These are phyloP conservation scores for Brachionus angularis DNA, from an alignment of 1,140 invertebrate species.

Conservation along the genomic window DNA sequence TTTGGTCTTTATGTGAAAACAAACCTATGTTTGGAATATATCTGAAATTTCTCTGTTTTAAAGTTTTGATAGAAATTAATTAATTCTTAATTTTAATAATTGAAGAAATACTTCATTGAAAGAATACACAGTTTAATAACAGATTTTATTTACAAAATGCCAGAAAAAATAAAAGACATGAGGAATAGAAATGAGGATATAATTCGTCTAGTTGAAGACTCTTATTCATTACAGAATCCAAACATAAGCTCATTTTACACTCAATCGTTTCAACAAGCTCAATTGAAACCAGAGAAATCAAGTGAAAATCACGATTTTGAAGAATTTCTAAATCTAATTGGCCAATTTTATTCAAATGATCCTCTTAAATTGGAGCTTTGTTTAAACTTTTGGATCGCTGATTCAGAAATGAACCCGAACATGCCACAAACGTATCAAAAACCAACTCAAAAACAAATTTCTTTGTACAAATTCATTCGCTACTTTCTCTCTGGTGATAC, in stretches of 20 bases:
- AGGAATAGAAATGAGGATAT: conserved; percentile 26
- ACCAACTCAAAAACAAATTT: conserved; percentile 62
- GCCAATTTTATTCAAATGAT: conserved; percentile 73
- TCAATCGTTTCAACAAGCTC: neutral
- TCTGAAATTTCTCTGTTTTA: neutral
- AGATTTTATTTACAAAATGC: conserved; percentile 88
- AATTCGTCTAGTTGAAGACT: conserved; percentile 25
- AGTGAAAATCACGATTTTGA: conserved; percentile 75
- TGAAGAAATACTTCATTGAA: conserved; percentile 71
- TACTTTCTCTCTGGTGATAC: conserved; percentile 71
- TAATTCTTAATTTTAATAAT: conserved; percentile 44
- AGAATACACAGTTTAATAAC: conserved; percentile 78
- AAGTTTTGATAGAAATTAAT: conserved; percentile 38
- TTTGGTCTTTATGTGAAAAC: too few relatives aligned
- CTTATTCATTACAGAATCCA: conserved; percentile 2
- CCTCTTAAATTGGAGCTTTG: conserved; percentile 70
- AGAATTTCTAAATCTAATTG: conserved; percentile 71
- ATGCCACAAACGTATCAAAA: conserved; percentile 46
- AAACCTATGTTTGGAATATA: too few relatives aligned
- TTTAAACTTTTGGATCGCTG: conserved; percentile 62
- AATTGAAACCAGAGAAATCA: conserved; percentile 53
- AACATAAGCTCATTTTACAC: neutral
- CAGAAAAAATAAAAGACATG: conserved; percentile 66
- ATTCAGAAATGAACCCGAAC: conserved; percentile 45
- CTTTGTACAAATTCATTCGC: conserved; percentile 82